Conservation (phyloP, 2,113 vertebrate genomes). For the Pteruthius melanotis region DNA sequence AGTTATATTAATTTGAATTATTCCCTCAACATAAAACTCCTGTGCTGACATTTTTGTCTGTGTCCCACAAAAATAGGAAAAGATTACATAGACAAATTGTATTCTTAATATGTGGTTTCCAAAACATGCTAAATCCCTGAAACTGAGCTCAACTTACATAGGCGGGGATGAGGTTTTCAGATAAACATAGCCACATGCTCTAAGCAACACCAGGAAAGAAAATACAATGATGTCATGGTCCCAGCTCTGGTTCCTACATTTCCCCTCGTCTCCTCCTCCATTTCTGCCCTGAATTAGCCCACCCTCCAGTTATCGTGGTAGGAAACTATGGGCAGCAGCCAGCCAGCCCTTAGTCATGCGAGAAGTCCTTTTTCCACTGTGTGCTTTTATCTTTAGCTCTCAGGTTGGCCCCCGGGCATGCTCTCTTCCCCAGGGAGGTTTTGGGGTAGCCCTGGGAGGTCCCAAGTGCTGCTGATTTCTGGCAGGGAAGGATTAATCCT, state of each 20-base stretch:
- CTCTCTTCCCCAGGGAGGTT: neutral
- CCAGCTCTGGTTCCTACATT: neutral
- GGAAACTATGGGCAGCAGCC: neutral
- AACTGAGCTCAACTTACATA: constrained; percentile 19
- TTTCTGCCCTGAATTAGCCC: neutral
- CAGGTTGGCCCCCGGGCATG: fast-evolving
- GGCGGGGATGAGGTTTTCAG: neutral
- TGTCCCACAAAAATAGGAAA: neutral
- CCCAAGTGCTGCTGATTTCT: neutral
- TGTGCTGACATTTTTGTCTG: neutral
- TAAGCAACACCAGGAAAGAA: constrained; percentile 8
- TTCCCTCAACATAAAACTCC: neutral
- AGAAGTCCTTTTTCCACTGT: neutral
- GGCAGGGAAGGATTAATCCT: neutral
- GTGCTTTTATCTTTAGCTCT: neutral
- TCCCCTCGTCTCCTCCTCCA: neutral
- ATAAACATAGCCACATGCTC: constrained; percentile 34
- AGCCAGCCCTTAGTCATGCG: neutral
- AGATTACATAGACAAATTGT: neutral
- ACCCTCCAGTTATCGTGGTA: neutral
- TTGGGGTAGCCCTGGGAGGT: neutral
- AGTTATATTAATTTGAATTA: neutral
- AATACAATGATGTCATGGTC: constrained; percentile 3
- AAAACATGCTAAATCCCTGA: constrained; percentile 12
- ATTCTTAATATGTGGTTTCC: neutral